Percentiles rank a stretch among this genome's conserved stretches.
phyloP scores from a whole-genome alignment of 30 jellyfish, hydroid and myxozoan genomes.

The Sanderia malayensis region DNA sequence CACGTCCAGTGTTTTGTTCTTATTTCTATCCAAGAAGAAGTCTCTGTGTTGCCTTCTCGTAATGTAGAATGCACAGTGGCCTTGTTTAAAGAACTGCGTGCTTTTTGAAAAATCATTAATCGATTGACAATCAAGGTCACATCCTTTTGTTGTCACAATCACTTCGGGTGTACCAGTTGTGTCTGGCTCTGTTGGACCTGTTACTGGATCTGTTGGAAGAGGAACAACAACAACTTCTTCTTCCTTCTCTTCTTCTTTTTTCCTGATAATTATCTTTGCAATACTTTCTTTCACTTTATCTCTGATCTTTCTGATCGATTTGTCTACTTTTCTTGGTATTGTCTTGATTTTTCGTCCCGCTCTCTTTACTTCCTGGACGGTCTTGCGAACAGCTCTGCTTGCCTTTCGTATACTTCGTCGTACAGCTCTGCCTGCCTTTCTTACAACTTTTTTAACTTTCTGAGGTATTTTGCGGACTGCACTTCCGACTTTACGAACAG shows the following conservation, averaged over 20 bases:
- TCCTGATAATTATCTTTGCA: constrained; percentile 20
- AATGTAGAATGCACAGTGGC: constrained; percentile 34
- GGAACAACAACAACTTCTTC: constrained; percentile 1
- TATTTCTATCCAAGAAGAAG: constrained; percentile 27
- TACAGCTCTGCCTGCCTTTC: constrained; percentile 16
- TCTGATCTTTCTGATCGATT: constrained; percentile 10
- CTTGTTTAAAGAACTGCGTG: constrained; percentile 30
- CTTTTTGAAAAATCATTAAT: neutral
- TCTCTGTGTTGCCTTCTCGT: constrained; percentile 30
- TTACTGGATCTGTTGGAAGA: constrained; percentile 2
- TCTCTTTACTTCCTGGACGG: constrained; percentile 11
- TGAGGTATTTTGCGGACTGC: constrained; percentile 10
- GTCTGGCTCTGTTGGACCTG: neutral
- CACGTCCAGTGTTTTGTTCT: constrained; percentile 14
- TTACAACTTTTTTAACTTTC: neutral
- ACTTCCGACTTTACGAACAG: constrained; percentile 27
- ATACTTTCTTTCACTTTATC: constrained; percentile 12
- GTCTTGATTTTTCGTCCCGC: constrained; percentile 11
- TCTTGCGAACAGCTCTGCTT: constrained; percentile 16
- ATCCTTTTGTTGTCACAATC: neutral
- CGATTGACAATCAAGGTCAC: constrained; percentile 34
- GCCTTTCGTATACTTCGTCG: constrained; percentile 19
- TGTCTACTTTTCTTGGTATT: constrained; percentile 10
- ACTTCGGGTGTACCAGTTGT: neutral
- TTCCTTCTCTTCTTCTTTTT: constrained; percentile 7